A percentile compares a stretch with the other conserved stretches of the same genome.
Evolutionary conservation across 30 jellyfish, hydroid and myxozoan genomes (phyloP).

Genomic region (Mastigias papua): DNA sequence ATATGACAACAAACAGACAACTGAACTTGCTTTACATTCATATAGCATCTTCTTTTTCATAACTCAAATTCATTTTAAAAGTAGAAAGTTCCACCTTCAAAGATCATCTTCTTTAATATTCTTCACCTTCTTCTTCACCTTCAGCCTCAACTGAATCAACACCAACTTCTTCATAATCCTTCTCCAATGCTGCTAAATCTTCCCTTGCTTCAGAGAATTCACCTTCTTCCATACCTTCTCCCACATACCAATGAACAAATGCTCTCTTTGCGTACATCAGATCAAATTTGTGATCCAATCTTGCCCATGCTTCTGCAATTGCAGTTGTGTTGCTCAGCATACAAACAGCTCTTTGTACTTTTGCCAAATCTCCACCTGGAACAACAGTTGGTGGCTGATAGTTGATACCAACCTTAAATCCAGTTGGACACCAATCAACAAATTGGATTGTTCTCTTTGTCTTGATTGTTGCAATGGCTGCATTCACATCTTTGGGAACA

Average conservation of each 20-base stretch:
- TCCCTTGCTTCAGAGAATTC: conserved; percentile 98
- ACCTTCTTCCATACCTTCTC: conserved; percentile 99
- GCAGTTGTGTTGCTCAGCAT: conserved; percentile 99
- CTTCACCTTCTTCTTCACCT: conserved; percentile 94
- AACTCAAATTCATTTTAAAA: no score
- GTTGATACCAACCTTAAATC: conserved; percentile 98
- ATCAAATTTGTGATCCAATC: conserved; percentile 95
- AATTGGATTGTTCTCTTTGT: conserved; percentile 98
- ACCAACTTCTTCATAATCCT: conserved; percentile 99
- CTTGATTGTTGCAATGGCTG: conserved; percentile 96
- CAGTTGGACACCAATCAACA: conserved; percentile 99
- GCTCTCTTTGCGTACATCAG: conserved; percentile 98
- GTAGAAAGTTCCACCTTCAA: no score
- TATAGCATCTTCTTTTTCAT: no score
- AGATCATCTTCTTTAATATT: no score
- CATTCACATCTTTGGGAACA: conserved; percentile 96
- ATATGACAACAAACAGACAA: no score
- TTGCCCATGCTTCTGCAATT: conserved; percentile 98
- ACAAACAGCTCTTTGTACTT: conserved; percentile 97
- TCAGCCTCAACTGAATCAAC: conserved; percentile 87
- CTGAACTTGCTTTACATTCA: no score
- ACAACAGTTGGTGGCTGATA: conserved; percentile 99
- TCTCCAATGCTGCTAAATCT: conserved; percentile 98
- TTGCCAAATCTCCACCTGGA: conserved; percentile 98
- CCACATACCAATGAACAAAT: conserved; percentile 97